phyloP scores from a whole-genome alignment of 2,113 vertebrate genomes.

The Scatophagus argus region DNA sequence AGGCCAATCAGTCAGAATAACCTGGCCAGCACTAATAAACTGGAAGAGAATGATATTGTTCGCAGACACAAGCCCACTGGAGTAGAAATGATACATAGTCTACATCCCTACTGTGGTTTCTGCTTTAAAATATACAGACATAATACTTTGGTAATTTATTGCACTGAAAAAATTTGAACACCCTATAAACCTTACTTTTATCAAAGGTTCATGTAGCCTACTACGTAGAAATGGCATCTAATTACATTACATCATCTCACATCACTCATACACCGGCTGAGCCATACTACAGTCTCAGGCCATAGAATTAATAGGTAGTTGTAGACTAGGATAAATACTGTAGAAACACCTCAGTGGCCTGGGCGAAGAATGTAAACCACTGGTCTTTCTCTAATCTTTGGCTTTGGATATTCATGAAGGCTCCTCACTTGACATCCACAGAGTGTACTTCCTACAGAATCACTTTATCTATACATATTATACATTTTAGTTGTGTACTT shows the following conservation, averaged over 20 bases:
- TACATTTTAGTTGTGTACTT: no score
- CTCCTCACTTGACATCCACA: no score
- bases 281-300: not conserved
- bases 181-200: not conserved
- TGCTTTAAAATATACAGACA: not conserved
- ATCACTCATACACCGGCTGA: not conserved
- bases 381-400: no score
- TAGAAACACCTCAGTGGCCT: no score
- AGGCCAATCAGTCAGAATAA: conserved; percentile 34
- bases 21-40: not conserved
- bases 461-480: no score
- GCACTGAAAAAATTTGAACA: not conserved
- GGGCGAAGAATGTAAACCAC: no score
- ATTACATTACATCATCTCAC: conserved; percentile 5
- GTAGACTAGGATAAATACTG: no score
- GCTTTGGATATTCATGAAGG: no score
- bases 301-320: not conserved
- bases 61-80: not conserved
- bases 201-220: conserved; percentile 1
- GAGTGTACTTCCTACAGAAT: no score
- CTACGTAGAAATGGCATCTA: conserved; percentile 37
- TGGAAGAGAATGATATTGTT: not conserved
- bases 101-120: not conserved
- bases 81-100: not conserved
- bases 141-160: conserved; percentile 9